These are phyloP conservation scores for Lepidocolaptes lacrymiger DNA, from an alignment of 2,797 vertebrate genomes.

Conservation along the genomic window DNA sequence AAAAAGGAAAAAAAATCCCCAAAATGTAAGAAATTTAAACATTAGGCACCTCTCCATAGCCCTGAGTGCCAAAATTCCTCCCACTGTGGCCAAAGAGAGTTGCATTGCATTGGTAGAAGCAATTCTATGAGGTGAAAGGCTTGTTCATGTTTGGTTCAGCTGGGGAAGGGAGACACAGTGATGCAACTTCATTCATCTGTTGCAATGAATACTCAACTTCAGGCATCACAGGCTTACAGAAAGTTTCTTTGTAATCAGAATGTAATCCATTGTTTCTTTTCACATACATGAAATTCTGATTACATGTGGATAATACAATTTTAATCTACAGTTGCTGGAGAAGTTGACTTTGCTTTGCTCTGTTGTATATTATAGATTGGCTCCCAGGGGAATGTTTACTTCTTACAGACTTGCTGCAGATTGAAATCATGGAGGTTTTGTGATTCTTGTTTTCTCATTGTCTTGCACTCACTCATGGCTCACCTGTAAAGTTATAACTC, in stretches of 20 bases:
- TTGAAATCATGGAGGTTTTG: background rate
- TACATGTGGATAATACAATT: background rate
- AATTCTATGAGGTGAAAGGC: rapidly evolving
- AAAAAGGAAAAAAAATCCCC: background rate
- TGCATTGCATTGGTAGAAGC: background rate
- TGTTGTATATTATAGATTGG: background rate
- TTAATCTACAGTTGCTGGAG: background rate
- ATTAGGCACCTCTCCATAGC: background rate
- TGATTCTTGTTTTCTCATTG: background rate
- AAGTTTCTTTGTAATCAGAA: background rate
- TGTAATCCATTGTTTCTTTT: background rate
- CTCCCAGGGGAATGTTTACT: background rate
- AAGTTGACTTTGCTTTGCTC: background rate
- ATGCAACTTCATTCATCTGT: background rate
- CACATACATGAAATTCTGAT: background rate
- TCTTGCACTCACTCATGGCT: background rate
- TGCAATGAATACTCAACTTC: background rate
- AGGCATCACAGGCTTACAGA: background rate
- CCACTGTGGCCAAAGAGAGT: background rate
- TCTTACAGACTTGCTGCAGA: background rate
- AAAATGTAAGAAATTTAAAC: background rate
- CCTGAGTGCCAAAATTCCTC: background rate
- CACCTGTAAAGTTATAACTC: background rate
- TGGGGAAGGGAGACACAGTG: background rate
- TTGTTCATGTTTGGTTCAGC: background rate